These are phyloP conservation scores for Apis cerana DNA, from an alignment of 1,140 invertebrate genomes.

Conservation along the genomic window DNA sequence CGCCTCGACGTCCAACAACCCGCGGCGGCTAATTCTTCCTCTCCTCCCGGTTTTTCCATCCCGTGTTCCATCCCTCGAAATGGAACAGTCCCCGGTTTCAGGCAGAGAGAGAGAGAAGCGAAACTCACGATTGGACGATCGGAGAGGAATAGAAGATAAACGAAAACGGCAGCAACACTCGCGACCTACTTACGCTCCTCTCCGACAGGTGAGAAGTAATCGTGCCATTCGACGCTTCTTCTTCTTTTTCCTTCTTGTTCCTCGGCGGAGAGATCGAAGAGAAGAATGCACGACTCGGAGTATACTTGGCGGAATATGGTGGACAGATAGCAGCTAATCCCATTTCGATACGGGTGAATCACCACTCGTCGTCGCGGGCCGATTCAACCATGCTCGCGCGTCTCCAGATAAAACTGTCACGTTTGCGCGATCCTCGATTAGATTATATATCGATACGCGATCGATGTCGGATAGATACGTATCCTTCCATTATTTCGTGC, in stretches of 20 bases:
- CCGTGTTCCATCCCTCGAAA: conserved; percentile 26
- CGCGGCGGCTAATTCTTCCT: conserved; percentile 32
- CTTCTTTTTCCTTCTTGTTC: too few relatives aligned
- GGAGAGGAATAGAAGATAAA: conserved; percentile 2
- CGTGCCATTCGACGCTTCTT: too few relatives aligned
- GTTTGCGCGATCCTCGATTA: conserved; percentile 19
- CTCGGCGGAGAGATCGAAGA: too few relatives aligned
- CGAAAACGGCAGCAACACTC: conserved; percentile 60
- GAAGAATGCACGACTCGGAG: too few relatives aligned
- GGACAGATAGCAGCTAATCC: too few relatives aligned
- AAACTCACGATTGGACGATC: neutral
- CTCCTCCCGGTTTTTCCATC: conserved; percentile 13
- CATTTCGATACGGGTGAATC: neutral
- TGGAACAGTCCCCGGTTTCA: conserved; percentile 29
- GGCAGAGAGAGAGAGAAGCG: too few relatives aligned
- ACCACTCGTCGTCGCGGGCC: neutral
- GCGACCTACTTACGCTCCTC: conserved; percentile 68
- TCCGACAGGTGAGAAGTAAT: conserved; percentile 65
- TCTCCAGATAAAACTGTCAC: conserved; percentile 49
- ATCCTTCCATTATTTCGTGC: too few relatives aligned
- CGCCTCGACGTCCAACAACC: conserved; percentile 25
- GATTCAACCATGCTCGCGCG: conserved; percentile 22
- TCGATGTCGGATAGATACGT: neutral
- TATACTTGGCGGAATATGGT: too few relatives aligned
- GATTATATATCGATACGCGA: conserved; percentile 17